A percentile compares a stretch with the other conserved stretches of the same genome.
Evolutionary conservation across 1,140 invertebrate genomes (phyloP).

Genomic region (Bombus balteatus): DNA sequence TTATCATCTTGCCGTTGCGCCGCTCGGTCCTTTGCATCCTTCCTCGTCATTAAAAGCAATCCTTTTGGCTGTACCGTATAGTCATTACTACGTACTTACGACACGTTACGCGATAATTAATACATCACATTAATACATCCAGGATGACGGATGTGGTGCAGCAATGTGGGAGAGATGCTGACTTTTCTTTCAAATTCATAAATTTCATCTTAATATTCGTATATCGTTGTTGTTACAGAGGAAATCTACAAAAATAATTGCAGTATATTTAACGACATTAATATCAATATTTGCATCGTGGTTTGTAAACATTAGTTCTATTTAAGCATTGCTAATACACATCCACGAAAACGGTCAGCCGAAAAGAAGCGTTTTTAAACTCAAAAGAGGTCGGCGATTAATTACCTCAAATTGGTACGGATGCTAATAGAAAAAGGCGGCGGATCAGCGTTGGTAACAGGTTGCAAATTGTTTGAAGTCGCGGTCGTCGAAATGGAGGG

Average conservation of each 20-base stretch:
- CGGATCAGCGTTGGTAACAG: constrained; percentile 35
- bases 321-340: too few relatives aligned
- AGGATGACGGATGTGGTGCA: background rate
- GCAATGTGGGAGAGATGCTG: background rate
- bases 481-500: constrained; percentile 13
- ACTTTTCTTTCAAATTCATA: background rate
- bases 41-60: constrained; percentile 57
- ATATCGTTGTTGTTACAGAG: too few relatives aligned
- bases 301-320: too few relatives aligned
- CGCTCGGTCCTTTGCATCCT: constrained; percentile 51
- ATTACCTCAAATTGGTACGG: constrained; percentile 23
- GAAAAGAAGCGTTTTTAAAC: too few relatives aligned
- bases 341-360: too few relatives aligned
- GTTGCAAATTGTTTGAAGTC: constrained; percentile 51
- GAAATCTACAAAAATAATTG: background rate
- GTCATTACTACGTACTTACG: background rate
- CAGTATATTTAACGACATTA: background rate
- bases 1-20: constrained; percentile 48
- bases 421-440: constrained; percentile 24
- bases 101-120: constrained; percentile 64
- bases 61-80: constrained; percentile 27
- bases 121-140: constrained; percentile 46
- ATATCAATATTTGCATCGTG: too few relatives aligned
- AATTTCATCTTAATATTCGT: background rate
- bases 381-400: background rate